A percentile compares a stretch with the other conserved stretches of the same genome.
Conservation (phyloP, 2,113 vertebrate genomes). For the Megaptera novaeangliae region DNA sequence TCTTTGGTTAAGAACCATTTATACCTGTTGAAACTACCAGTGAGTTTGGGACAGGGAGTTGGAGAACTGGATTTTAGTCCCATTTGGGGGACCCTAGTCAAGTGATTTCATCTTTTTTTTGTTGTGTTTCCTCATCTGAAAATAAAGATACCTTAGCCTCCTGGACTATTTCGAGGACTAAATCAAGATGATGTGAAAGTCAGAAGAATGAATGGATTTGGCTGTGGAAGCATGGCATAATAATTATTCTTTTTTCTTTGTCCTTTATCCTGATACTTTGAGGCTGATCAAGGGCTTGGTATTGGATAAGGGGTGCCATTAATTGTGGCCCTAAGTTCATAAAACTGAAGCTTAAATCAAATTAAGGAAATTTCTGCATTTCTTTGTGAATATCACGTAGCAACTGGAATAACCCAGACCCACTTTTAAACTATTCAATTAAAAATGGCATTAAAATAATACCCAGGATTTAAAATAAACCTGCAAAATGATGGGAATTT, state of each 20-base stretch:
- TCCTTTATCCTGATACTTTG: background rate
- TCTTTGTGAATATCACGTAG: background rate
- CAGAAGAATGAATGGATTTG: background rate
- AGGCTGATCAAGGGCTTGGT: background rate
- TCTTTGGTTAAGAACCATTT: background rate
- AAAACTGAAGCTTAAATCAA: background rate
- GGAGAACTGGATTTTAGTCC: background rate
- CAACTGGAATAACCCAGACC: background rate
- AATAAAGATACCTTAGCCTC: background rate
- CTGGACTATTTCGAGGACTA: background rate
- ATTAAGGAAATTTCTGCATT: background rate
- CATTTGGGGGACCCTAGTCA: background rate
- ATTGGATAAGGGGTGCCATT: background rate
- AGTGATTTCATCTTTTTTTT: background rate
- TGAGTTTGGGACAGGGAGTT: background rate
- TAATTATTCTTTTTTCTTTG: background rate
- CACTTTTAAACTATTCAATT: background rate
- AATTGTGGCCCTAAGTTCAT: background rate
- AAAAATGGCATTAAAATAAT: slow-evolving; percentile 19
- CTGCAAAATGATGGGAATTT: slow-evolving; percentile 32
- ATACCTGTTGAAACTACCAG: background rate
- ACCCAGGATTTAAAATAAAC: slow-evolving; percentile 4
- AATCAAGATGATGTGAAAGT: background rate
- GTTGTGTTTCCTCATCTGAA: background rate
- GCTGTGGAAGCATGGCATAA: background rate